Conservation (phyloP, 2,113 vertebrate genomes). For the Colinus virginianus region DNA sequence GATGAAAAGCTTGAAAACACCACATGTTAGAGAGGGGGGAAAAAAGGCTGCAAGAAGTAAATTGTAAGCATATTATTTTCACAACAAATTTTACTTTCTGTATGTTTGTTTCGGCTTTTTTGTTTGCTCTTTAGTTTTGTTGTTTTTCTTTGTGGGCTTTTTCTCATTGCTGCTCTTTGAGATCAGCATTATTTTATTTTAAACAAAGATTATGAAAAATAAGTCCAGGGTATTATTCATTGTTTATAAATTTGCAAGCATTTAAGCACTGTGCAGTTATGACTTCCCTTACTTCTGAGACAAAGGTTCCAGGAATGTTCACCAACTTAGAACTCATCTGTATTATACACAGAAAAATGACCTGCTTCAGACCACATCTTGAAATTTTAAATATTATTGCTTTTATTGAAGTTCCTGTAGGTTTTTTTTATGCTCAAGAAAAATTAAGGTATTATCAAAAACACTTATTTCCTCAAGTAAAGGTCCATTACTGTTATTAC, state of each 20-base stretch:
- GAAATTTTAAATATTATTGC: background rate
- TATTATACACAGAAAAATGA: background rate
- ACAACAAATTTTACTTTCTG: background rate
- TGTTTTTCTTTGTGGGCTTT: background rate
- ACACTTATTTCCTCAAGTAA: background rate
- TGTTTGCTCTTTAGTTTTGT: background rate
- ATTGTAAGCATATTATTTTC: background rate
- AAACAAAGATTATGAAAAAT: background rate
- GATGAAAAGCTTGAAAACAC: background rate
- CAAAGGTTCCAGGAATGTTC: fast-evolving
- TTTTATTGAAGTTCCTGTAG: background rate
- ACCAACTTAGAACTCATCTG: background rate
- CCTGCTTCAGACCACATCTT: background rate
- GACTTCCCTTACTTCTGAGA: background rate
- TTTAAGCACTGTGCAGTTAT: background rate
- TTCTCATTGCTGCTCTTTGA: background rate
- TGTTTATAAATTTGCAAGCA: background rate
- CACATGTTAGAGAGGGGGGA: background rate
- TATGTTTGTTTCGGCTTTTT: background rate
- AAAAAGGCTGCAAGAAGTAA: background rate
- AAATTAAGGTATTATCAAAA: background rate
- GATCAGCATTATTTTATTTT: background rate
- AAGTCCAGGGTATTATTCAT: background rate
- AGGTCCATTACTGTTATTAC: background rate
- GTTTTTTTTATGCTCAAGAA: background rate